phyloP scores from a whole-genome alignment of 2,113 vertebrate genomes.

The Butorides virescens region DNA sequence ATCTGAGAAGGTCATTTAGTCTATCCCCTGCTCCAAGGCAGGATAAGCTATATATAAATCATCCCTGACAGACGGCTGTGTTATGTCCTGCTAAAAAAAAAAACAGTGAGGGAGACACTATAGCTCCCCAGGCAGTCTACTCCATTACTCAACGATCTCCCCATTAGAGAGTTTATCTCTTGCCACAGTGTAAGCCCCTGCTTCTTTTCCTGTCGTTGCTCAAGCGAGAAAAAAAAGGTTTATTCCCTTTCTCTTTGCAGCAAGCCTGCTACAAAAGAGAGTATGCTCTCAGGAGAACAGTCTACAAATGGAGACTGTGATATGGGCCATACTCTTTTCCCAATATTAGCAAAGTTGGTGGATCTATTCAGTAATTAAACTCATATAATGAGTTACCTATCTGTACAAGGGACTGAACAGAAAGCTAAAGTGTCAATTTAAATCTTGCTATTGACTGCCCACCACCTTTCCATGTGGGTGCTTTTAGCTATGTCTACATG shows the following conservation, averaged over 20 bases:
- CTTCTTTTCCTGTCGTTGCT: not conserved
- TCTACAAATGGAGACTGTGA: not conserved
- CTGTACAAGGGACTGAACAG: not conserved
- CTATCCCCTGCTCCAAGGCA: not conserved
- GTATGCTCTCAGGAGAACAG: not conserved
- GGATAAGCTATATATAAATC: not conserved
- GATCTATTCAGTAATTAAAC: not conserved
- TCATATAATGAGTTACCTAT: not conserved
- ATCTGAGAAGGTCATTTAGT: not conserved
- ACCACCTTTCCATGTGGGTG: not conserved
- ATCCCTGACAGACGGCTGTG: not conserved
- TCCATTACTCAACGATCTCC: not conserved
- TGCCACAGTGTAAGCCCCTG: not conserved
- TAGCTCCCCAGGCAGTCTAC: not conserved
- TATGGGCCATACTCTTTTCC: not conserved
- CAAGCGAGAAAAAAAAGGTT: fast-evolving
- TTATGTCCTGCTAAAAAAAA: not conserved
- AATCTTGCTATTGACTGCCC: not conserved
- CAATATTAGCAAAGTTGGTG: not conserved
- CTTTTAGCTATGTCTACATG: not conserved
- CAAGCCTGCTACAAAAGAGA: not conserved
- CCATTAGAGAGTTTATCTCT: not conserved
- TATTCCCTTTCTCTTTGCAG: not conserved
- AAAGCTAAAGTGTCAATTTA: not conserved
- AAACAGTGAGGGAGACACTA: not conserved